Evolutionary conservation across 2,797 vertebrate species (phyloP), one percentile per base, ranked within the genome.

Genomic region (Anniella stebbinsi): DNA sequence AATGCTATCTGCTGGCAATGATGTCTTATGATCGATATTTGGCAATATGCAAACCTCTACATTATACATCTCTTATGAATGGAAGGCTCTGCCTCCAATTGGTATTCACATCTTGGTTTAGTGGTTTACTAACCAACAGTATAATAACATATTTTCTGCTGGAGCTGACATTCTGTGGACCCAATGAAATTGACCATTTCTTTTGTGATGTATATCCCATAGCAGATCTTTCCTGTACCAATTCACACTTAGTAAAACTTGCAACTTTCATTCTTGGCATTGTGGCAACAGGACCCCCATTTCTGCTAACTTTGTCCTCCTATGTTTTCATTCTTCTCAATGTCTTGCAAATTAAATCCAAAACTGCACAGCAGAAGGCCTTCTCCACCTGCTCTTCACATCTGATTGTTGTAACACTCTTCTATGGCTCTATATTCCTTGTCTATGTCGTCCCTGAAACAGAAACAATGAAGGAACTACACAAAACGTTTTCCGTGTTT

Each of bases 371-470:
- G 9, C 90, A 63, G 57, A 96, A 94, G 81, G 88, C 87, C 33
- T 95, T 95, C 57, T 93, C 94, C 38, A 94, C 91, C 0, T 94
- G 92, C 25, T 93, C 93, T 12, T 95, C 94, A 9, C 92, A 95
- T 54, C 90, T 94, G n/a, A 93, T 86, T 15, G 92, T 90, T 67
- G 92, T 94, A 0, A 15, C 88, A 1, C 77, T 94, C 0, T 87
- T 84, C 51, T 95, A 92, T 0, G 80, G 93, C 9, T 94, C 66
- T 73, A 94, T 91, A 67, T 69, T 95, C 0, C 94, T 95, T 33
- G 92, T 95, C 1, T 93, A 87, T 0, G 17, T 94, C 57, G 92
- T 94, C 6, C 94, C 93, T 21, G 93, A 91, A 69, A 93, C 90
- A 73, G 93, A 67, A 0, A 92, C 92, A 70, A 92, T 84, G 1